Conservation (phyloP, 2,888 invertebrate species). For the Emmelina monodactyla region DNA sequence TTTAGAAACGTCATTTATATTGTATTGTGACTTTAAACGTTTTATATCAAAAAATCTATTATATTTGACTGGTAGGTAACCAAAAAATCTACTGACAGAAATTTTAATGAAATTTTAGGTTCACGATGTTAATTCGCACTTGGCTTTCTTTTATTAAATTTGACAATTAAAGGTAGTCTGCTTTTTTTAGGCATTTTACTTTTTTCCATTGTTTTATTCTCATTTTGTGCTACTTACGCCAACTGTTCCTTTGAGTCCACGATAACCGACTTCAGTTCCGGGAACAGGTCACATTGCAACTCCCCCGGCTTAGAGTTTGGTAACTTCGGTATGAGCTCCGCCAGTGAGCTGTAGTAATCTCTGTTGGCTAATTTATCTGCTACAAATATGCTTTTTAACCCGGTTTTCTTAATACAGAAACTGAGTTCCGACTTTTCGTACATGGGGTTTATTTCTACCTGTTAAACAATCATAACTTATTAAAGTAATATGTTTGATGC, state of each 20-base stretch:
- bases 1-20: too few species aligned
- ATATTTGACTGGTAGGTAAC: too few species aligned
- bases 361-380: conserved; percentile 70
- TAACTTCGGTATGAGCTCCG: conserved; percentile 67
- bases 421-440: conserved; percentile 77
- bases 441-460: conserved; percentile 83
- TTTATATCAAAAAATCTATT: too few species aligned
- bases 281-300: conserved; percentile 50
- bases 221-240: conserved; percentile 67
- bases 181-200: too few species aligned
- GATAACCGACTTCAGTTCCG: conserved; percentile 64
- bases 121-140: too few species aligned
- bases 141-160: too few species aligned
- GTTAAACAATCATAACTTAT: conserved; percentile 16
- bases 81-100: too few species aligned
- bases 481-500: too few species aligned
- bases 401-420: conserved; percentile 77
- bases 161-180: too few species aligned
- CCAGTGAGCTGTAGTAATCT: conserved; percentile 72
- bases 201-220: too few species aligned
- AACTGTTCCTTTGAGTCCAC: conserved; percentile 55
- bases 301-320: conserved; percentile 42
- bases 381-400: conserved; percentile 72
- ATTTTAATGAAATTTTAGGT: too few species aligned
- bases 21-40: too few species aligned